A percentile compares a stretch with the other conserved stretches of the same genome.
phyloP scores from a whole-genome alignment of 2,797 vertebrate genomes.

The Aeoliscus strigatus region DNA sequence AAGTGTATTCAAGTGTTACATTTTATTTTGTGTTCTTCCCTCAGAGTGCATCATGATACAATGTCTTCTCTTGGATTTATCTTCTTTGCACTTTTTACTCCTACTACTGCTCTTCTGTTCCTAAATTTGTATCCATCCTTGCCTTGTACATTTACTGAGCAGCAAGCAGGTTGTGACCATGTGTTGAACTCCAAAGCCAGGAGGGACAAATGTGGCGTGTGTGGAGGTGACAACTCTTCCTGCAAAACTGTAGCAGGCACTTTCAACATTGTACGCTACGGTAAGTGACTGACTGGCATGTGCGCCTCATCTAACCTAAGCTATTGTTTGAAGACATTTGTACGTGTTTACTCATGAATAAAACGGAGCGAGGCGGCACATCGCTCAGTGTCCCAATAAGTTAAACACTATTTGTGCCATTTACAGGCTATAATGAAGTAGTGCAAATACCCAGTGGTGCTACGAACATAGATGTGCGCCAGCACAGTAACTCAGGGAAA shows the following conservation, averaged over 20 bases:
- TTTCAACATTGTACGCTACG: slow-evolving; percentile 93
- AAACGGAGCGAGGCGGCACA: too few relatives aligned
- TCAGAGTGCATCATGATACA: too few relatives aligned
- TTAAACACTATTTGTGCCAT: slow-evolving; percentile 13
- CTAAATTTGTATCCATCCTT: background rate
- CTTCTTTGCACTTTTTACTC: background rate
- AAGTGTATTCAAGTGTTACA: too few relatives aligned
- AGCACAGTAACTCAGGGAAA: slow-evolving; percentile 98
- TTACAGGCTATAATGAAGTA: slow-evolving; percentile 90
- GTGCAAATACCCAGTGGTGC: slow-evolving; percentile 95
- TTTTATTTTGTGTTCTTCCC: background rate
- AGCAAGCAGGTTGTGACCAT: slow-evolving; percentile 99
- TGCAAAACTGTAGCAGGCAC: slow-evolving; percentile 95
- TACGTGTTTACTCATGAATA: too few relatives aligned
- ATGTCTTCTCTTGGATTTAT: too few relatives aligned
- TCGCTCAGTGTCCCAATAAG: too few relatives aligned
- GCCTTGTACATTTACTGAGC: slow-evolving; percentile 37
- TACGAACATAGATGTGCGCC: slow-evolving; percentile 95
- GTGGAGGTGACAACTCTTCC: slow-evolving; percentile 97
- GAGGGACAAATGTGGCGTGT: slow-evolving; percentile 97
- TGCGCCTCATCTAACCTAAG: too few relatives aligned
- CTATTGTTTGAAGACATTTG: too few relatives aligned
- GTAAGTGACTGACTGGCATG: slow-evolving; percentile 69
- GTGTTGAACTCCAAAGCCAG: slow-evolving; percentile 98
- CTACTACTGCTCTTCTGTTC: too few relatives aligned